phyloP scores from a whole-genome alignment of 2,888 invertebrate species.

The Coenonympha glycerion region DNA sequence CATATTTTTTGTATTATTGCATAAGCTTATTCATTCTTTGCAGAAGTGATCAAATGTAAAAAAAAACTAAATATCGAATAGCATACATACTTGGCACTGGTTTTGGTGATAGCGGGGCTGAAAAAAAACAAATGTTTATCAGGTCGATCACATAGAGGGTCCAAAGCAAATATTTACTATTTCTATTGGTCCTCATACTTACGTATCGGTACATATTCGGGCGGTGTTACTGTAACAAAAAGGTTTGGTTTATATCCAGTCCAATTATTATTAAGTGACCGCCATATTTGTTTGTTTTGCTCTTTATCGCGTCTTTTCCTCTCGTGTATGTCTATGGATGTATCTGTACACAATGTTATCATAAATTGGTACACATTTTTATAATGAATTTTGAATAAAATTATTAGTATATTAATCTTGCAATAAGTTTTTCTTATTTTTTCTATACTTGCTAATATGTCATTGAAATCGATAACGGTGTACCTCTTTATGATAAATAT shows the following conservation, averaged over 20 bases:
- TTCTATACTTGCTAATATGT: neutral
- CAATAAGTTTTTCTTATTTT: neutral
- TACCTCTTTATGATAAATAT: conserved; percentile 4
- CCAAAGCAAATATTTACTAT: conserved; percentile 8
- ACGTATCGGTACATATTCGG: conserved; percentile 26
- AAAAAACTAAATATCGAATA: too few relatives aligned
- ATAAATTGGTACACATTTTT: conserved; percentile 6
- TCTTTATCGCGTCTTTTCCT: conserved; percentile 7
- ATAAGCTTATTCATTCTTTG: too few relatives aligned
- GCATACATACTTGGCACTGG: conserved; percentile 29
- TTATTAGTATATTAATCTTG: too few relatives aligned
- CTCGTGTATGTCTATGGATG: neutral
- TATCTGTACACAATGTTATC: conserved; percentile 6
- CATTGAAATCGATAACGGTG: neutral
- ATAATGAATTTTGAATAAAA: neutral
- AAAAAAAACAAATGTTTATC: conserved; percentile 20
- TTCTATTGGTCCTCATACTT: conserved; percentile 18
- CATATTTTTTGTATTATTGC: too few relatives aligned
- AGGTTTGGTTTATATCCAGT: conserved; percentile 11
- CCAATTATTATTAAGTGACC: conserved; percentile 3
- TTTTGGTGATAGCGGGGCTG: conserved; percentile 20
- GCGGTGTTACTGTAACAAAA: conserved; percentile 29
- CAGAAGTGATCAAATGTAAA: too few relatives aligned
- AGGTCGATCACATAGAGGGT: neutral
- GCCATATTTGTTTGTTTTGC: neutral